Base-by-base conservation (phyloP, 2,888 invertebrate species). In the Dicranocentrus wangi region DNA sequence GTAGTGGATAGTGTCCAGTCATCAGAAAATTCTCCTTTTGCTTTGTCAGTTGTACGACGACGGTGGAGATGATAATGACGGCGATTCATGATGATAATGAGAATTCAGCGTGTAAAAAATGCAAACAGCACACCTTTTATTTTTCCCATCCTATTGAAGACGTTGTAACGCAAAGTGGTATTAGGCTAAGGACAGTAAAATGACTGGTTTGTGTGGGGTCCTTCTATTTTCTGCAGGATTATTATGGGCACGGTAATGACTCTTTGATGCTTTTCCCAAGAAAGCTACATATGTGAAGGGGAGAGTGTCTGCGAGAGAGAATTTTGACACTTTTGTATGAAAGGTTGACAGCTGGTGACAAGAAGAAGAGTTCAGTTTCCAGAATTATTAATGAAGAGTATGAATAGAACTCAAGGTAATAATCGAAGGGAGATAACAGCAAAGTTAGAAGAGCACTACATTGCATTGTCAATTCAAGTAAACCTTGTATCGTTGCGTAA, bases 161-260 rank as follows among this genome's bases (percentile, higher is more conserved):
- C 27, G 23, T 43, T n/a, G 39, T 39, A 28, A 63, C 39, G 39
- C n/a, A 51, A 10, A 27, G 58, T 8, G 5, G 58, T 39, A 25
- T 8, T 23, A 23, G 65, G 43, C 8, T 13, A 42, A 32, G 27
- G 58, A 23, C 19, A 32, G 25, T 53, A 53, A 21, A 51, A 51
- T 68, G 32, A 32, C 68, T 17, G 51, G 68, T 68, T 51, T 68
- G 47, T 42, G 68, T 68, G 68, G 27, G 68, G 68, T 68, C 68
- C 19, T 43, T 42, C 42, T 17, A 17, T 65, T 43, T 42, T 42
- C 21, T 23, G 25, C n/a, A 15, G 58, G 23, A 58, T 8, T 13
- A 58, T 58, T 25, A 58, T 58, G 27, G 32, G 10, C n/a, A 32
- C 23, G n/a, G 23, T 28, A n/a, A 28, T 61, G 55, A 25, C 55